These are phyloP conservation scores for Embiotoca jacksoni DNA, from an alignment of 2,113 vertebrate genomes.

Conservation along the genomic window DNA sequence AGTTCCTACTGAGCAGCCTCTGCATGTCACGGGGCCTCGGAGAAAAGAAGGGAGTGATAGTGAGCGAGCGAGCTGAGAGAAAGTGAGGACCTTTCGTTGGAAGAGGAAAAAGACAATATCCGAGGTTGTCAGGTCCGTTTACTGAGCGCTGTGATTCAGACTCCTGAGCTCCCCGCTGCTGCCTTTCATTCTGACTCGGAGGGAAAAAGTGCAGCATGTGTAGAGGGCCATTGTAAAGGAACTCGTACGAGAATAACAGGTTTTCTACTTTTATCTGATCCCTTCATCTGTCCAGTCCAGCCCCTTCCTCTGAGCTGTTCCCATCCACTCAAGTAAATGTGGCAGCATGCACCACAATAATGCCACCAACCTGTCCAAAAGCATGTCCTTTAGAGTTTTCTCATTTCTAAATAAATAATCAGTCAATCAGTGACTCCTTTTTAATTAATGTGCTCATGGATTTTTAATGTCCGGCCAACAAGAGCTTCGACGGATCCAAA, in stretches of 20 bases:
- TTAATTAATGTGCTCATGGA: background rate
- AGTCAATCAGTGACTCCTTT: background rate
- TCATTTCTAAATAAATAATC: background rate
- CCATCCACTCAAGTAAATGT: background rate
- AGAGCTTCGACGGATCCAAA: background rate
- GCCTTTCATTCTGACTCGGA: conserved; percentile 69
- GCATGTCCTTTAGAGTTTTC: background rate
- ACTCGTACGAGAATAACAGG: conserved; percentile 59
- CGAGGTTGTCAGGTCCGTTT: conserved; percentile 75
- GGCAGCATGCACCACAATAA: background rate
- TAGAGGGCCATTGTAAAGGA: conserved; percentile 58
- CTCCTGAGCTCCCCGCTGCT: conserved; percentile 60
- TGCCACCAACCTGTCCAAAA: background rate
- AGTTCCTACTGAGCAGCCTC: conserved; percentile 19
- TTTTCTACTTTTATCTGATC: conserved; percentile 57
- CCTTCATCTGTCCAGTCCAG: conserved; percentile 54
- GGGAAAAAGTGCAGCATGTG: conserved; percentile 61
- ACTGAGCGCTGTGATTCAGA: conserved; percentile 66
- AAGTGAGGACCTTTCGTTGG: conserved; percentile 29
- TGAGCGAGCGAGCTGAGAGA: conserved; percentile 15
- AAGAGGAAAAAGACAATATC: conserved; percentile 52
- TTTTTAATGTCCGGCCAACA: background rate
- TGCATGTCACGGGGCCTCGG: conserved; percentile 38
- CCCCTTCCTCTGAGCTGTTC: background rate
- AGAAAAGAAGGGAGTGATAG: conserved; percentile 17